Evolutionary conservation across 2,797 vertebrate genomes (phyloP), one percentile per base, ranked within the genome.

Genomic region (Alosa sapidissima): DNA sequence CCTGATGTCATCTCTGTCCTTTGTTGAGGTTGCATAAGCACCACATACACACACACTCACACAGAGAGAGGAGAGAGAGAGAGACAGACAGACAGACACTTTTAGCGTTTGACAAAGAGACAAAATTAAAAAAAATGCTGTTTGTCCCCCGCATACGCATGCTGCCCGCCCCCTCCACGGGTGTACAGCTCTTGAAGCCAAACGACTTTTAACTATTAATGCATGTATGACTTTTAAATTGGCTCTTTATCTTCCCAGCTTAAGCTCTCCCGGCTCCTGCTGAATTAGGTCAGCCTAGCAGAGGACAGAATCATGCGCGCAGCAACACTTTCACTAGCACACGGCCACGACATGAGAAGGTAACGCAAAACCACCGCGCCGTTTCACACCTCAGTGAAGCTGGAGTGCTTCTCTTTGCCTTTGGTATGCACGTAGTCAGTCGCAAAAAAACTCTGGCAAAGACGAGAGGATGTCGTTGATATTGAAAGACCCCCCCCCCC

Each of bases 201-300:
- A 47, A 75, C 21, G 9, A 33, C 4, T 58, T 68, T 72, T n/a
- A 81, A 58, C 49, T 83, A 82, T 86, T 75, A 81, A 60, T 81
- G 83, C 83, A 65, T 65, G 45, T 60, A 58, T 28, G 82, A 52
- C 83, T 87, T 85, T 52, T 78, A 78, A 78, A 78, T 78, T 78
- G 72, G 72, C 72, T n/a, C 41, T 19, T 78, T 78, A 78, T 78
- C 72, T 78, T 36, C 72, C 36, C 36, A 47, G 72, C 36, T 36
- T 78, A 75, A 78, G 82, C 81, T 81, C 68, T 85, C 82, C 48
- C 45, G n/a, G 81, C 83, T 87, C 83, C 49, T 11, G 78, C 82
- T 85, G 82, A 85, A 87, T 85, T 82, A 84, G 86, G 86, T 87
- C 86, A 85, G 86, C 65, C 24, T 68, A 24, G 51, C 81, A 84